phyloP scores from a whole-genome alignment of 2,888 invertebrate species.

The Synanthedon formicaeformis region DNA sequence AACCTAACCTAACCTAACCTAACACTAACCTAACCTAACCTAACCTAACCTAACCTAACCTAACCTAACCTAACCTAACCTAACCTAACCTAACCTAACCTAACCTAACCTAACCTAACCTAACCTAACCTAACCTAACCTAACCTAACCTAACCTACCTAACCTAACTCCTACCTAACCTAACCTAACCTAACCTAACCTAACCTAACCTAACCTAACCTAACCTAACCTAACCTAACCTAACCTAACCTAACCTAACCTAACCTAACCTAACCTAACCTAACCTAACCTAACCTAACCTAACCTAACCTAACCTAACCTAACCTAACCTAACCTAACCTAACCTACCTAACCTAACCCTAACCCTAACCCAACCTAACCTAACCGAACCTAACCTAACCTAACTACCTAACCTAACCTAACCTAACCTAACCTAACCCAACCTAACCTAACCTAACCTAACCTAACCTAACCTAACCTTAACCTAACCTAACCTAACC shows the following conservation, averaged over 20 bases:
- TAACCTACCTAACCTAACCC: background rate
- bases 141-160: constrained; percentile 1
- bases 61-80: constrained; percentile 1
- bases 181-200: background rate
- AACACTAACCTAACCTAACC: constrained; percentile 1
- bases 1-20: constrained; percentile 1
- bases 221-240: background rate
- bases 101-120: constrained; percentile 1
- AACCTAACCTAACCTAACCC: background rate
- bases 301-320: too few species aligned
- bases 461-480: background rate
- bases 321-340: too few species aligned
- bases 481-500: background rate
- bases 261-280: background rate
- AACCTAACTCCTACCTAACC: constrained; percentile 1
- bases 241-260: background rate
- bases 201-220: background rate
- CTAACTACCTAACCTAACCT: background rate
- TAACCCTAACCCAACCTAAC: background rate
- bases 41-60: constrained; percentile 1
- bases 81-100: constrained; percentile 1
- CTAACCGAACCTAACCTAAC: background rate
- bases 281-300: too few species aligned
- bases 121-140: background rate
- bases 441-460: background rate